Base-by-base conservation (phyloP, 1,140 invertebrate genomes). In the Hycleus cichorii region DNA sequence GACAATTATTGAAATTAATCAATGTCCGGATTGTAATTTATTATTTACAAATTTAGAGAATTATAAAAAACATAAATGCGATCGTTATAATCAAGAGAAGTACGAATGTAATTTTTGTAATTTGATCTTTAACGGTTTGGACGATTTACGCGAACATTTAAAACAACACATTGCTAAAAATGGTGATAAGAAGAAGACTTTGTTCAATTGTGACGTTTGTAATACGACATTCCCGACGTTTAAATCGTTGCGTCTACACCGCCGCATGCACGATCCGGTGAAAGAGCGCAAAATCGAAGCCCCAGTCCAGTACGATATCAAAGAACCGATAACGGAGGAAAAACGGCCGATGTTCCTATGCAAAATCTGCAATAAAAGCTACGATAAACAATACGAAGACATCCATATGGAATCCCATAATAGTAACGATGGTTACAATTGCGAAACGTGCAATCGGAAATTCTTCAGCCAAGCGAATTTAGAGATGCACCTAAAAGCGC, bases 401-500 rank as follows among this genome's bases (percentile, higher is more conserved):
- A 80, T 85, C 4, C 87, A 89, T 59, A 81, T 85, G 72, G 77
- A 82, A 24, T 77, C 84, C 54, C 84, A 86, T 60, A 74, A 74
- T 12, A 77, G 77, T 10, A 68, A 72, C 51, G 75, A 73, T 12
- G 77, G 73, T 65, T 73, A 81, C 67, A 61, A 65, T 48, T 71
- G 69, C 50, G 43, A 63, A 9, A 59, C 67, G 4, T 71, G 69
- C 47, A 71, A 71, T 49, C 54, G 83, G 43, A 83, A 86, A 58
- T 89, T 89, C 60, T 77, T 78, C 26, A 83, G 81, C 0, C 64
- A 74, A 1, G 78, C 81, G 38, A 83, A 82, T 68, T 76, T 87
- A 7, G 77, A 81, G 8, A 84, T 88, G 83, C 87, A 89, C 69
- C 77, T 83, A 51, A 82, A 80, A 55, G 84, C 86, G 27, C 87